These are phyloP conservation scores for Trialeurodes vaporariorum DNA, from an alignment of 1,140 invertebrate genomes.

Conservation along the genomic window DNA sequence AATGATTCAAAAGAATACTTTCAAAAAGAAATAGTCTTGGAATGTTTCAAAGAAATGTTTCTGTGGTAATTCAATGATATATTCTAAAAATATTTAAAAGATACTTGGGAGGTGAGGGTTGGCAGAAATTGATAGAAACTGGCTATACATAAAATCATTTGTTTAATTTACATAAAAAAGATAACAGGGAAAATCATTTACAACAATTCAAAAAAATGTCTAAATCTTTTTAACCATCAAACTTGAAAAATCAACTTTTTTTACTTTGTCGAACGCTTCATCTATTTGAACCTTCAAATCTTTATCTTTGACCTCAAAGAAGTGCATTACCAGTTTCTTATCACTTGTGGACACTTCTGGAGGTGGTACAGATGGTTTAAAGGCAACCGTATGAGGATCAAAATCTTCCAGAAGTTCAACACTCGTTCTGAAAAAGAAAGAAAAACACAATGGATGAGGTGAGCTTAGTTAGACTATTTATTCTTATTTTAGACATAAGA, in stretches of 20 bases:
- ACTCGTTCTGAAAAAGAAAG: constrained; percentile 34
- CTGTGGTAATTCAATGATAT: too few species aligned
- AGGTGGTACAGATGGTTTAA: constrained; percentile 48
- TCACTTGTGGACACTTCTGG: constrained; percentile 27
- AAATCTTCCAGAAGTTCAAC: constrained; percentile 44
- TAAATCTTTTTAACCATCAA: not conserved
- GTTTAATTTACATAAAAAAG: too few species aligned
- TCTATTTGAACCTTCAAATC: not conserved
- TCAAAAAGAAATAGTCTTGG: too few species aligned
- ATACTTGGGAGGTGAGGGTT: too few species aligned
- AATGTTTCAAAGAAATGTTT: too few species aligned
- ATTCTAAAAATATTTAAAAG: too few species aligned
- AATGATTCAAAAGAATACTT: too few species aligned
- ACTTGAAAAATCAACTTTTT: not conserved
- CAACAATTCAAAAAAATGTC: not conserved
- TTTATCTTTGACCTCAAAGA: not conserved
- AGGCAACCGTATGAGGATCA: constrained; percentile 49
- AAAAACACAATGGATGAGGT: too few species aligned
- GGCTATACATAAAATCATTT: too few species aligned
- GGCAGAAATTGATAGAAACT: too few species aligned
- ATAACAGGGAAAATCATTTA: not conserved
- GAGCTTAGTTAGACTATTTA: too few species aligned
- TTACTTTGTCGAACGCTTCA: not conserved
- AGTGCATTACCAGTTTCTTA: not conserved
- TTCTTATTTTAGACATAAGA: too few species aligned